Percentiles rank a stretch among this genome's conserved stretches.
phyloP scores from a whole-genome alignment of 2,888 invertebrate genomes.

The Macrosoma leucophasiata region DNA sequence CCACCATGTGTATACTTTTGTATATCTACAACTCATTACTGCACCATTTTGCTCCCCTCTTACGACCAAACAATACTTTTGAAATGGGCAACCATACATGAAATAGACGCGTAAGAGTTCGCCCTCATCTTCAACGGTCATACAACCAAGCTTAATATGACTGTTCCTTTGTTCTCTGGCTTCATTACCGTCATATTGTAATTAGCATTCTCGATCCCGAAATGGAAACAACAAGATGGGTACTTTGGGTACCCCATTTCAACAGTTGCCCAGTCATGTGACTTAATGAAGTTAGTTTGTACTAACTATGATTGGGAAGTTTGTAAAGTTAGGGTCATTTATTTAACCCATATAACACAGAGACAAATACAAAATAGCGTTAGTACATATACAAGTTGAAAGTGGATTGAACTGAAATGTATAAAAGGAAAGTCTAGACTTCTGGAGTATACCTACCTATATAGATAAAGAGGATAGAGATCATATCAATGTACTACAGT shows the following conservation, averaged over 20 bases:
- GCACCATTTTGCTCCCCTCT: conserved; percentile 49
- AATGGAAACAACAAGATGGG: conserved; percentile 33
- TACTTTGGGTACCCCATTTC: no score
- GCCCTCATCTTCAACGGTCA: conserved; percentile 25
- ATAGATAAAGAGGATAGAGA: no score
- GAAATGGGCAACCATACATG: conserved; percentile 29
- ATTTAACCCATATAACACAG: no score
- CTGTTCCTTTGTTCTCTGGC: conserved; percentile 39
- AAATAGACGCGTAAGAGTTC: conserved; percentile 18
- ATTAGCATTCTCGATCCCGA: conserved; percentile 32
- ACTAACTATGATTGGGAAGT: no score
- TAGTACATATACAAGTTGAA: no score
- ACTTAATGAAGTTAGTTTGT: conserved; percentile 39
- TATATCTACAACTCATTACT: conserved; percentile 51
- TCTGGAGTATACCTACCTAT: no score
- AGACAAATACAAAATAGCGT: no score
- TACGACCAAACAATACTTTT: conserved; percentile 43
- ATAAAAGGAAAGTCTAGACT: no score
- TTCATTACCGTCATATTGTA: conserved; percentile 35
- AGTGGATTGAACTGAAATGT: no score
- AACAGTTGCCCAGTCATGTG: conserved; percentile 45
- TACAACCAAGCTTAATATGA: conserved; percentile 31
- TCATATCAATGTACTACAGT: no score
- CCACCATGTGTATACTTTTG: conserved; percentile 32
- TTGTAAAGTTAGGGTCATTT: no score